Percentiles rank a stretch among this genome's conserved stretches.
These are phyloP conservation scores for Drosophila burlai DNA, from an alignment of 1,140 invertebrate species.

Conservation along the genomic window DNA sequence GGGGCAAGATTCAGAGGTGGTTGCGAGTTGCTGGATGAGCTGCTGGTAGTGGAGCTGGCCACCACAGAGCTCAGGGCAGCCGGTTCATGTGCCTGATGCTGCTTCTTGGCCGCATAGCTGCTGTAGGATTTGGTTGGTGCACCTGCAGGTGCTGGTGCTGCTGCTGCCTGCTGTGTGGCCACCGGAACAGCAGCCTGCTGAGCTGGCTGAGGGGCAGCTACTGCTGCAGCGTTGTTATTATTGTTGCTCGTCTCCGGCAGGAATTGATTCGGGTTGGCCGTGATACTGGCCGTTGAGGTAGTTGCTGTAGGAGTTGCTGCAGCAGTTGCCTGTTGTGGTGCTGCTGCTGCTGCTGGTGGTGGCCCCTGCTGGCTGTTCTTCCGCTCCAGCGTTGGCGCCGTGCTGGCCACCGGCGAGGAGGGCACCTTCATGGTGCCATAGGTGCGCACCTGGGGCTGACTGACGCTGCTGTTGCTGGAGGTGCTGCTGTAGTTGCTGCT, in stretches of 20 bases:
- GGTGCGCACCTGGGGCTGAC: conserved; percentile 75
- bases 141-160: conserved; percentile 14
- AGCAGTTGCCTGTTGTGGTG: background rate
- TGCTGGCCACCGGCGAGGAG: conserved; percentile 74
- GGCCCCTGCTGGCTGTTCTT: conserved; percentile 64
- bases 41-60: conserved; percentile 9
- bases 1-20: conserved; percentile 68
- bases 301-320: conserved; percentile 41
- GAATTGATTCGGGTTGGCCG: conserved; percentile 78
- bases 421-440: conserved; percentile 83
- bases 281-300: conserved; percentile 81
- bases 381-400: conserved; percentile 65
- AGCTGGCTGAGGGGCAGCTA: conserved; percentile 25
- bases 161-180: conserved; percentile 3
- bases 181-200: conserved; percentile 9
- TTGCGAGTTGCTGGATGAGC: conserved; percentile 29
- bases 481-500: conserved; percentile 56
- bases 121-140: conserved; percentile 52
- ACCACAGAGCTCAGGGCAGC: conserved; percentile 7
- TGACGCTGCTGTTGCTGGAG: conserved; percentile 59
- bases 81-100: conserved; percentile 24
- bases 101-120: conserved; percentile 47
- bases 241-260: conserved; percentile 59
- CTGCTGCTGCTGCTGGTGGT: conserved; percentile 26
- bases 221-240: conserved; percentile 23